phyloP scores from a whole-genome alignment of 2,797 vertebrate genomes.

The Thripadectes ignobilis region DNA sequence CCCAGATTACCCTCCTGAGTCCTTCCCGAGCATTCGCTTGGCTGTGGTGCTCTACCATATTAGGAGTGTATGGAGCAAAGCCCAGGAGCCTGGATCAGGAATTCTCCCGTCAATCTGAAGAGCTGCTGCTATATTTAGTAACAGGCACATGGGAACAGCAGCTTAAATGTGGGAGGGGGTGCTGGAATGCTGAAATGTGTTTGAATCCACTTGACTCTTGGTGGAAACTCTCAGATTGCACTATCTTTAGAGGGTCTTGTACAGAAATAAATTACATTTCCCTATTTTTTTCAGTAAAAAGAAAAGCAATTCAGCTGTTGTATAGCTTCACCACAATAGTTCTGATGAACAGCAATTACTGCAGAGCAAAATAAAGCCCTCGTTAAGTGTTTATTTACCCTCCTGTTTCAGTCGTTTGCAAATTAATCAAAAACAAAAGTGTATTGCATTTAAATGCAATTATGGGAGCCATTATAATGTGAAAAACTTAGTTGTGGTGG shows the following conservation, averaged over 20 bases:
- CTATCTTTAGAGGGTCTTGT: not conserved
- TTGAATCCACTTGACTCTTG: not conserved
- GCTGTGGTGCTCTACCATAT: constrained; percentile 75
- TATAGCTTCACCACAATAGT: not conserved
- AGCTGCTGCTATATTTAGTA: constrained; percentile 78
- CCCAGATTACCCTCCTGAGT: constrained; percentile 32
- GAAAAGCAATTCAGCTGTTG: not conserved
- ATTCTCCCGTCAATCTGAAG: constrained; percentile 71
- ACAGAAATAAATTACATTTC: not conserved
- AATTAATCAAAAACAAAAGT: constrained; percentile 15
- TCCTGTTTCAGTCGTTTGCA: not conserved
- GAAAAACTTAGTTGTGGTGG: not conserved
- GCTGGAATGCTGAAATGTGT: constrained; percentile 46
- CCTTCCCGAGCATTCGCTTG: constrained; percentile 1
- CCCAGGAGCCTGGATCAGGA: constrained; percentile 62
- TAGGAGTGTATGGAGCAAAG: constrained; percentile 76
- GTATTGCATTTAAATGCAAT: constrained; percentile 34
- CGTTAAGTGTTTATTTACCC: not conserved
- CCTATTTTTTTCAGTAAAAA: not conserved
- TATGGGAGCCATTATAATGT: not conserved
- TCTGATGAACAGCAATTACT: constrained; percentile 22
- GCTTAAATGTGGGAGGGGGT: constrained; percentile 69
- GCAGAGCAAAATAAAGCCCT: constrained; percentile 3
- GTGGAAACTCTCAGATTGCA: not conserved
- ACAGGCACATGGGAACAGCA: constrained; percentile 68